Evolutionary conservation across 2,888 invertebrate genomes (phyloP), one percentile per base, ranked within the genome.

Genomic region (Yponomeuta plumbellus): DNA sequence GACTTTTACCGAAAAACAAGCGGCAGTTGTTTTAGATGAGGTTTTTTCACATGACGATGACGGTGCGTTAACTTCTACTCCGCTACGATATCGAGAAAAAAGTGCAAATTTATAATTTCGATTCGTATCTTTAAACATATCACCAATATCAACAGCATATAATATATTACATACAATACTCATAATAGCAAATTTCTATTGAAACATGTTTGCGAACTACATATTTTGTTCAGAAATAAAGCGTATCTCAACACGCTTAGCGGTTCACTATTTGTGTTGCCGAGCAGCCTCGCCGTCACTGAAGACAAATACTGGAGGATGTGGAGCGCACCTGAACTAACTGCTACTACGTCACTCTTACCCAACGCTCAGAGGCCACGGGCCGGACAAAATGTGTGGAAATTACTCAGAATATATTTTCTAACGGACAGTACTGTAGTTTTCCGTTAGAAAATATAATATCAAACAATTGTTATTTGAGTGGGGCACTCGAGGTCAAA

Each of bases 271-370:
- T 52, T 52, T 52, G 44, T 52, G 17, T 52, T 17, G 44, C 44
- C 44, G 44, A 52, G 44, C 44, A 13, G 44, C 44, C 17, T 39
- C 40, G 40, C 39, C 63, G 63, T 63, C 63, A 63, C 68, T 68
- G 73, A 72, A 71, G 71, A 74, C 74, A 80, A 80, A 81, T 74
- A 80, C 68, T 64, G 11, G 44, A 52, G 72, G 79, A 86, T 84
- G 75, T 87, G 76, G 88, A 77, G 71, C 88, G 75, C 88, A 89
- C 79, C 84, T 88, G 89, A 78, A 72, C 76, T 78, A 83, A 88
- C 75, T 17, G 44, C 5, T 52, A 5, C 44, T 52, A 52, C 44
- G 44, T 52, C 44, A 52, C 34, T 6, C 34, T 6, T 10, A 8
- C 34, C 34, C 34, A 34, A 34, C 34, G 8, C 34, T 34, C 44